A percentile compares a stretch with the other conserved stretches of the same genome.
Conservation (phyloP, 2,113 vertebrate genomes). For the Maylandia zebra region DNA sequence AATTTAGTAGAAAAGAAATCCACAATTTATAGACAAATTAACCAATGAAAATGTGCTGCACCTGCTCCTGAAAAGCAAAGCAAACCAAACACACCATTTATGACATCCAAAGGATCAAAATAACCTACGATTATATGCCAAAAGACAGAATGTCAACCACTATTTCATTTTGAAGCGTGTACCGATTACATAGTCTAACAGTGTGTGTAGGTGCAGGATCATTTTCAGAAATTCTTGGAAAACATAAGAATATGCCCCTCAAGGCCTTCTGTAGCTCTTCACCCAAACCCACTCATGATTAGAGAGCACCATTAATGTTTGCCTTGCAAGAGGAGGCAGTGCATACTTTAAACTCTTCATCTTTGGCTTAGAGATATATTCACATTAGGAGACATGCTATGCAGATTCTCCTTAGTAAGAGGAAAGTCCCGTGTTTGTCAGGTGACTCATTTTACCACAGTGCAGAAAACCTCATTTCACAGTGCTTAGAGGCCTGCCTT, state of each 20-base stretch:
- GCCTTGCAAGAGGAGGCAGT: background rate
- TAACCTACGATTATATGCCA: background rate
- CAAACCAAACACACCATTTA: background rate
- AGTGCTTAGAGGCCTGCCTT: constrained; percentile 32
- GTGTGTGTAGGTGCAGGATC: background rate
- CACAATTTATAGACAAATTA: background rate
- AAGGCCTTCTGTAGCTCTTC: background rate
- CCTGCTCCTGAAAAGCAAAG: background rate
- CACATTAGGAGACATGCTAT: background rate
- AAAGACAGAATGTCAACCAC: background rate
- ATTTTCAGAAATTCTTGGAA: background rate
- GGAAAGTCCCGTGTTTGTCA: constrained; percentile 14
- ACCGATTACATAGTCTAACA: background rate
- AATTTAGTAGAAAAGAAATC: background rate
- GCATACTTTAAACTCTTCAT: background rate
- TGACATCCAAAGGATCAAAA: background rate
- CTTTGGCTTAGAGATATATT: background rate
- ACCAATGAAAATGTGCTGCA: background rate
- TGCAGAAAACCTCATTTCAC: constrained; percentile 45
- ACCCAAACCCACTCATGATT: background rate
- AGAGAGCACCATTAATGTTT: background rate
- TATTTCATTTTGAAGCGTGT: background rate
- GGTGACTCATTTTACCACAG: constrained; percentile 11
- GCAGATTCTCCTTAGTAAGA: background rate
- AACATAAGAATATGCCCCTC: background rate